Evolutionary conservation across 1,140 invertebrate species (phyloP), one percentile per base, ranked within the genome.

Genomic region (Branchinecta lindahli): DNA sequence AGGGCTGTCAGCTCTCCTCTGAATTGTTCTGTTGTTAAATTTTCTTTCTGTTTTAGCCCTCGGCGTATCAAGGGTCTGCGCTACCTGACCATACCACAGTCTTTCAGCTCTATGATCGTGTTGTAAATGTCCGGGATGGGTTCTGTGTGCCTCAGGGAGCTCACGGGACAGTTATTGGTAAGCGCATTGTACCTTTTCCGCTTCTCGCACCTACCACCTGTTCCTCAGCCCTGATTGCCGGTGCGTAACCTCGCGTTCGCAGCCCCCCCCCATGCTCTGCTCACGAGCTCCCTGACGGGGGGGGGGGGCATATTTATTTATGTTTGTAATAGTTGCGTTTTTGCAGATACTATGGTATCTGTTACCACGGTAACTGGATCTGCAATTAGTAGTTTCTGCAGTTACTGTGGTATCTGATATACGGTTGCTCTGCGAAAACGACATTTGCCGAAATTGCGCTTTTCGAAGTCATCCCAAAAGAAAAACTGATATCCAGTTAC

Each of bases 101-200:
- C 6, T 88, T 85, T 76, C 74, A 81, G 72, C 74, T 97, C 65
- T 88, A 90, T 73, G 93, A 97, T 77, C 83, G 94, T 69, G 86
- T 98, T 52, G 84, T 95, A 3, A 86, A 87, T 74, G 84, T 90
- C 0, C 82, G 86, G 46, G 83, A 85, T 66, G 84, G 84, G 67
- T 88, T 86, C 74, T 84, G 85, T 3, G 90, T 93, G 8, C 92
- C 92, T 0, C 78, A 91, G 15, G 93, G 92, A 7, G 81, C 85
- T 0, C 85, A 85, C 74, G 94, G 93, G 46, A 94, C 89, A 0
- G 82, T 96, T 0, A 85, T 92, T 20, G 89, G 86, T 45, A 78
- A 82, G 67, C 70, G 72, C 47, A 66, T 44, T 18, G 45, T 46
- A 69, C 46, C 20, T 46, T 44, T n/a, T 6, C 15, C 33, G 66